phyloP scores from a whole-genome alignment of 2,113 vertebrate genomes.

The Ursus arctos region DNA sequence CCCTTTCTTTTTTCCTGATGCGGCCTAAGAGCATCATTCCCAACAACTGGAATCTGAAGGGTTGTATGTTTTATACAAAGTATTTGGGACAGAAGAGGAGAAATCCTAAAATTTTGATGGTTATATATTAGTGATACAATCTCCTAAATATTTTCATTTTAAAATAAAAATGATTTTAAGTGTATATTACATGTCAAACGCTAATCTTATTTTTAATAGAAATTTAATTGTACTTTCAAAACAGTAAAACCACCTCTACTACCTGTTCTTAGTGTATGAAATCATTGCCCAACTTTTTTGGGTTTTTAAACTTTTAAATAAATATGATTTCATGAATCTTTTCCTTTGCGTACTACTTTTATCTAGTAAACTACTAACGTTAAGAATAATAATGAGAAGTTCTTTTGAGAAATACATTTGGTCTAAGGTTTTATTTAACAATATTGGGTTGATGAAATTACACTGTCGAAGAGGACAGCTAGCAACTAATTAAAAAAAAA shows the following conservation, averaged over 20 bases:
- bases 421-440: slow-evolving; percentile 25
- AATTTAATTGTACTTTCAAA: neutral
- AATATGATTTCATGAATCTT: neutral
- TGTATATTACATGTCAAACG: neutral
- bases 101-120: neutral
- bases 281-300: neutral
- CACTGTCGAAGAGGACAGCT: neutral
- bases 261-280: neutral
- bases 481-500: neutral
- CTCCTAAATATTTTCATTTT: slow-evolving; percentile 45
- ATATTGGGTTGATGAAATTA: neutral
- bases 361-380: slow-evolving; percentile 15
- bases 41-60: neutral
- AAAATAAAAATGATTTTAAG: slow-evolving; percentile 36
- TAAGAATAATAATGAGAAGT: neutral
- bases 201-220: neutral
- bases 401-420: slow-evolving; percentile 4
- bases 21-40: neutral
- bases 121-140: neutral
- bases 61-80: neutral
- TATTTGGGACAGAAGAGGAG: neutral
- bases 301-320: neutral
- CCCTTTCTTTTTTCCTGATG: neutral
- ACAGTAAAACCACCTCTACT: neutral
- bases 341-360: neutral